Conservation (phyloP, 2,888 invertebrate species). For the Poecilus cupreus region DNA sequence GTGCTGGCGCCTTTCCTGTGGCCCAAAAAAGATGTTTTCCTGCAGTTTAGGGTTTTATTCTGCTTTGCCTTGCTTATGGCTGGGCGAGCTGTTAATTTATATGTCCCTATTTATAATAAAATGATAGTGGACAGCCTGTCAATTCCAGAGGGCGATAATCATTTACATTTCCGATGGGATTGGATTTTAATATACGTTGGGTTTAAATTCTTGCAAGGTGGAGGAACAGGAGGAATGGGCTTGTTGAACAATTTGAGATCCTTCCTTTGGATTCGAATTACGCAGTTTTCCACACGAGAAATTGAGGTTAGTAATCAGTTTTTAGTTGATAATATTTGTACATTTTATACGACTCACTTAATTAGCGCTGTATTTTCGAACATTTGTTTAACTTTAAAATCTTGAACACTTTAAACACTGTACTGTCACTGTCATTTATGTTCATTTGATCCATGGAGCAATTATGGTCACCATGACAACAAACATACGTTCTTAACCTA, state of each 20-base stretch:
- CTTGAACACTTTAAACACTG: no score
- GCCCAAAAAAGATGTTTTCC: conserved; percentile 86
- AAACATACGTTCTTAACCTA: no score
- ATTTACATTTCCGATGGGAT: conserved; percentile 89
- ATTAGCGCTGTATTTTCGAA: background rate
- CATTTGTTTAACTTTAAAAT: no score
- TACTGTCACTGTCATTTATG: background rate
- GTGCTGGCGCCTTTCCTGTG: conserved; percentile 93
- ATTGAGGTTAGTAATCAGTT: conserved; percentile 79
- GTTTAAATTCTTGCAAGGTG: conserved; percentile 96
- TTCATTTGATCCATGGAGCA: background rate
- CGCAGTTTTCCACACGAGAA: conserved; percentile 96
- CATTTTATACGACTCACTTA: background rate
- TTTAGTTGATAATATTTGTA: no score
- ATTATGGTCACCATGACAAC: no score
- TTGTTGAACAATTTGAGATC: conserved; percentile 92
- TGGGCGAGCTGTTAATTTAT: conserved; percentile 92
- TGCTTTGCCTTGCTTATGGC: conserved; percentile 85
- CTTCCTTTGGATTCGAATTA: conserved; percentile 95
- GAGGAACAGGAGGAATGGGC: conserved; percentile 94
- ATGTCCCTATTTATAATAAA: conserved; percentile 94
- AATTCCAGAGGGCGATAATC: conserved; percentile 68
- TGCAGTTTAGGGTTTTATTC: conserved; percentile 88
- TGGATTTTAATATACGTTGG: conserved; percentile 89
- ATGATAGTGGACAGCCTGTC: conserved; percentile 88